Evolutionary conservation across 2,888 invertebrate species (phyloP).

Genomic region (Acanthopleura granulata): DNA sequence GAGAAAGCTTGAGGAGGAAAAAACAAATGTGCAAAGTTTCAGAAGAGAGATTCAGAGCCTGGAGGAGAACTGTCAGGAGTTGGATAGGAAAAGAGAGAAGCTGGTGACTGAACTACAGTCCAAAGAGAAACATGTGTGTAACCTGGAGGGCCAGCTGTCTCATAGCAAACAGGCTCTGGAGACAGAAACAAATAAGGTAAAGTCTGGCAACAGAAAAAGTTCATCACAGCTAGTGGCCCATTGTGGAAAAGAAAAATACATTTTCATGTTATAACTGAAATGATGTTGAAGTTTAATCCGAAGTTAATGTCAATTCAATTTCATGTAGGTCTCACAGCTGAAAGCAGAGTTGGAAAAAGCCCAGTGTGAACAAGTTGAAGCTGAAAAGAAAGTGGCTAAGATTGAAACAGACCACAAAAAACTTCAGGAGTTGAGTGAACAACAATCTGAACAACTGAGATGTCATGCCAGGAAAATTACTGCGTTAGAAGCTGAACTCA

Average conservation of each 20-base stretch:
- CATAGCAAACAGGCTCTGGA: constrained; percentile 47
- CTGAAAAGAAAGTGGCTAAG: constrained; percentile 1
- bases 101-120: constrained; percentile 51
- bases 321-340: background rate
- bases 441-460: background rate
- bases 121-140: constrained; percentile 49
- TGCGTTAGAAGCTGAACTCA: too few species aligned
- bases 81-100: constrained; percentile 53
- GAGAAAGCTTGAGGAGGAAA: constrained; percentile 55
- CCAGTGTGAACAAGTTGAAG: background rate
- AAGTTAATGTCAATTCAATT: background rate
- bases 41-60: constrained; percentile 55
- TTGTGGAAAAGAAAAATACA: too few species aligned
- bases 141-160: constrained; percentile 49
- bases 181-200: constrained; percentile 44
- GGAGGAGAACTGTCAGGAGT: constrained; percentile 51
- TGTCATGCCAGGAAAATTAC: too few species aligned
- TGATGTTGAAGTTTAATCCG: too few species aligned
- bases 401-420: background rate
- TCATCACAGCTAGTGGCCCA: too few species aligned
- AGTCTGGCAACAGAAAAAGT: too few species aligned
- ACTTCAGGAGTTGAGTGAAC: background rate
- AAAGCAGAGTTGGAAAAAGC: background rate
- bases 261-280: too few species aligned
- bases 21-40: constrained; percentile 40